Evolutionary conservation across 2,797 vertebrate genomes (phyloP), one percentile per base, ranked within the genome.

Genomic region (Enteromius thamalakanensis): DNA sequence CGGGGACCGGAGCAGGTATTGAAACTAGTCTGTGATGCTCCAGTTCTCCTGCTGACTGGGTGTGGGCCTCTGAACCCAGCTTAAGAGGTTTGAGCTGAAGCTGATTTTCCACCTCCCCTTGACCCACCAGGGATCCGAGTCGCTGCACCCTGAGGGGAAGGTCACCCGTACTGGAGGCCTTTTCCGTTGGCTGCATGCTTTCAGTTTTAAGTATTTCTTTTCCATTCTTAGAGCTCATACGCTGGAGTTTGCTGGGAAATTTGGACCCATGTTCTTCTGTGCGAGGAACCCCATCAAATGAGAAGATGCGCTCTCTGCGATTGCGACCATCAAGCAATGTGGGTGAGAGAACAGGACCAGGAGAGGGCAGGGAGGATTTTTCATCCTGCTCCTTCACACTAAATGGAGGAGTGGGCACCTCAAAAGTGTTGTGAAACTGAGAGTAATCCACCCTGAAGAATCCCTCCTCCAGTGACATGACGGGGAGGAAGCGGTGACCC

Each of bases 371-470:
- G 0, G 92, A 91, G 1, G 94, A 91, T 71, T 94, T 95, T 87
- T 96, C 96, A 82, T 97, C 96, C 62, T 96, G 95, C 82, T 97
- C 96, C 87, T 96, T 97, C 64, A 95, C 94, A 5, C 96, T 97
- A 87, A 94, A 92, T 3, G 96, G 95, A 60, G 96, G 95, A 2
- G 96, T 97, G 6, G 95, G 94, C 37, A 97, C 96, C 89, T 96
- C 96, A 70, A 97, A 97, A 0, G 95, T 97, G 88, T 93, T 95
- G n/a, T 97, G 96, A 74, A 97, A 97, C 89, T 97, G 95, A 14
- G 96, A 97, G 86, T 97, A 97, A 90, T 97, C 96, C 0, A 97
- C 96, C 32, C 94, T 94, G 91, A 97, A 97, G 87, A 97, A 97
- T 6, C 96, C 96, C 26, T 97, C 96, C 85, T 97, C 96, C 76